A percentile compares a stretch with the other conserved stretches of the same genome.
phyloP scores from a whole-genome alignment of 2,113 vertebrate genomes.

The human region DNA sequence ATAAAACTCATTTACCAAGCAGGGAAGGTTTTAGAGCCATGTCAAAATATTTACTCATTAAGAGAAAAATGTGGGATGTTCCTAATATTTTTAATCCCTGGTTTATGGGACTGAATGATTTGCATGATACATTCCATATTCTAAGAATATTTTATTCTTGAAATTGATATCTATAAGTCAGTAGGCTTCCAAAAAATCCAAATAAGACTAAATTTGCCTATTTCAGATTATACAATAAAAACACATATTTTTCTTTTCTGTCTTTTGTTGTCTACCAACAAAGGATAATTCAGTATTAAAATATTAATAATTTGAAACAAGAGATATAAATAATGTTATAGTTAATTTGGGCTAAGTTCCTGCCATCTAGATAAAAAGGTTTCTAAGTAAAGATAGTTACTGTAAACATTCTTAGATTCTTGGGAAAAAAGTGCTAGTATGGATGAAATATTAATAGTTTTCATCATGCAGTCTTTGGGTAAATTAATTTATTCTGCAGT shows the following conservation, averaged over 20 bases:
- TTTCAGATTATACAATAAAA: not conserved
- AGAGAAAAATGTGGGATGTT: not conserved
- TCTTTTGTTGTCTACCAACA: not conserved
- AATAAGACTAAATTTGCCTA: not conserved
- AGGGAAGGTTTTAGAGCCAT: not conserved
- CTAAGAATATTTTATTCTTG: conserved; percentile 15
- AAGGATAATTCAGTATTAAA: not conserved
- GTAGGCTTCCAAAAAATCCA: not conserved
- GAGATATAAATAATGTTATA: not conserved
- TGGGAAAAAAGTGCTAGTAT: not conserved
- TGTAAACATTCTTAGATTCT: not conserved
- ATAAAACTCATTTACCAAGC: not conserved
- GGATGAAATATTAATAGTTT: not conserved
- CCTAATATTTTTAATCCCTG: not conserved
- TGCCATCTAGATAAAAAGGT: not conserved
- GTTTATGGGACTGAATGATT: not conserved
- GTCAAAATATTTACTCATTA: not conserved
- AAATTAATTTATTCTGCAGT: not conserved
- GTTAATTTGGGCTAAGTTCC: not conserved
- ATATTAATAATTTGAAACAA: not conserved
- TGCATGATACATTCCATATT: not conserved
- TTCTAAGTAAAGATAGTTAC: not conserved
- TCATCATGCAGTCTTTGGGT: not conserved
- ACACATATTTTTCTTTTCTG: not conserved
- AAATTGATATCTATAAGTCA: not conserved